phyloP scores from a whole-genome alignment of 2,888 invertebrate genomes.

The Thereva nobilitata region DNA sequence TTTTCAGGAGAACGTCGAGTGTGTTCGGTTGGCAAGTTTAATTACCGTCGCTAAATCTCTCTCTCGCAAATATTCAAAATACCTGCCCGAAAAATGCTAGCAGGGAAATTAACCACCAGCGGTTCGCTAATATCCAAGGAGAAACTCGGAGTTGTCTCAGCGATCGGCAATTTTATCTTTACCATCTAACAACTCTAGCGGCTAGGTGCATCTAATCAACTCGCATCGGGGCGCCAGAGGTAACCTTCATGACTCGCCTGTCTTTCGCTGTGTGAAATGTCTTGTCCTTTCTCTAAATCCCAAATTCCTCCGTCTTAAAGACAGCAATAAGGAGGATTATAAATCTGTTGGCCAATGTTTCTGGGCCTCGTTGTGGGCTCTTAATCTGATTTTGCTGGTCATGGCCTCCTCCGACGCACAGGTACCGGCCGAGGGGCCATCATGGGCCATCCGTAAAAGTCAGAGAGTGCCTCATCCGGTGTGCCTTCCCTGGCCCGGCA shows the following conservation, averaged over 20 bases:
- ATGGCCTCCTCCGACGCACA: conserved; percentile 37
- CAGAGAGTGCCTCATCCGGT: conserved; percentile 30
- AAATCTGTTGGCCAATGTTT: conserved; percentile 20
- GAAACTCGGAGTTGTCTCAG: background rate
- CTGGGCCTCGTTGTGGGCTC: conserved; percentile 7
- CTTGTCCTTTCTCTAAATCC: conserved; percentile 35
- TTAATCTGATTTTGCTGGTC: conserved; percentile 38
- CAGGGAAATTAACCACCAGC: too few relatives aligned
- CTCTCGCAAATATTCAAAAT: too few relatives aligned
- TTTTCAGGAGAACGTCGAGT: too few relatives aligned
- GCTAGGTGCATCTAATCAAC: conserved; percentile 21
- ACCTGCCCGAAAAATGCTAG: too few relatives aligned
- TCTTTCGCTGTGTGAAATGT: conserved; percentile 29
- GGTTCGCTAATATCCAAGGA: too few relatives aligned
- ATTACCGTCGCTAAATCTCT: too few relatives aligned
- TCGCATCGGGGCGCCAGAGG: conserved; percentile 30
- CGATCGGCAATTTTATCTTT: background rate
- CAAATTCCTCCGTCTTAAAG: conserved; percentile 15
- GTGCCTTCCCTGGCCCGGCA: conserved; percentile 11
- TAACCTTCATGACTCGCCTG: conserved; percentile 21
- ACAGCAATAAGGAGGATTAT: conserved; percentile 28
- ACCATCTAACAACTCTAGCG: conserved; percentile 7
- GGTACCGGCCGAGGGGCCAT: background rate
- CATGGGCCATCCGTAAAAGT: conserved; percentile 29
- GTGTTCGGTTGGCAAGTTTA: too few relatives aligned